Conservation (phyloP, 2,113 vertebrate genomes). For the Morphnarchus princeps region DNA sequence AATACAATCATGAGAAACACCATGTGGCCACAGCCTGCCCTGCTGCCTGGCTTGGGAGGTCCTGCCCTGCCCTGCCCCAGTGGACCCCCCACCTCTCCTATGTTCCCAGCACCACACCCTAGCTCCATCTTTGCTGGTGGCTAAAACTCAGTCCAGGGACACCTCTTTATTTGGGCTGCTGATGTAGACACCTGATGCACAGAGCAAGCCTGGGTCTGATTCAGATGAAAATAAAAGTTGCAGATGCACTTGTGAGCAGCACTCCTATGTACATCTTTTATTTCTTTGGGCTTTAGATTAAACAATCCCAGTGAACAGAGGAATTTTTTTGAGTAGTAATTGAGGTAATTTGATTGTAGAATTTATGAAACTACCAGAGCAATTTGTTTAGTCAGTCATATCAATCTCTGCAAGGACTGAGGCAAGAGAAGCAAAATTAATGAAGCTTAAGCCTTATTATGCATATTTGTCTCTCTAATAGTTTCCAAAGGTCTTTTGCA, state of each 20-base stretch:
- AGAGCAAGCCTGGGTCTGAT: neutral
- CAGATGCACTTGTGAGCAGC: neutral
- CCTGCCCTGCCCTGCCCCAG: neutral
- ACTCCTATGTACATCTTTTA: neutral
- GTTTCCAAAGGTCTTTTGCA: neutral
- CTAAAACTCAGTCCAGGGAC: neutral
- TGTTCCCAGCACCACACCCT: rapidly evolving
- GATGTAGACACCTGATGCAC: neutral
- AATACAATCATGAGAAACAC: neutral
- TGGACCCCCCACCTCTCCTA: rapidly evolving
- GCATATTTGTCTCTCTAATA: neutral
- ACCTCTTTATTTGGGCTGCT: neutral
- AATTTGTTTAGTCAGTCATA: neutral
- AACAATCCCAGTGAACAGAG: neutral
- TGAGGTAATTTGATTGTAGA: neutral
- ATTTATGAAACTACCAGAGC: neutral
- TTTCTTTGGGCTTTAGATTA: neutral
- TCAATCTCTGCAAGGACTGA: neutral
- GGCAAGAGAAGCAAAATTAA: neutral
- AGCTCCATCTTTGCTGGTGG: neutral
- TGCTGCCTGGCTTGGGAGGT: neutral
- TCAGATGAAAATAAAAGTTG: neutral
- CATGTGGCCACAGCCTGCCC: rapidly evolving
- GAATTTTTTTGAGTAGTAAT: neutral
- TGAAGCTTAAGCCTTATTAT: neutral